Evolutionary conservation across 2,797 vertebrate species (phyloP), one percentile per base, ranked within the genome.

Genomic region (Clarias pachynema): DNA sequence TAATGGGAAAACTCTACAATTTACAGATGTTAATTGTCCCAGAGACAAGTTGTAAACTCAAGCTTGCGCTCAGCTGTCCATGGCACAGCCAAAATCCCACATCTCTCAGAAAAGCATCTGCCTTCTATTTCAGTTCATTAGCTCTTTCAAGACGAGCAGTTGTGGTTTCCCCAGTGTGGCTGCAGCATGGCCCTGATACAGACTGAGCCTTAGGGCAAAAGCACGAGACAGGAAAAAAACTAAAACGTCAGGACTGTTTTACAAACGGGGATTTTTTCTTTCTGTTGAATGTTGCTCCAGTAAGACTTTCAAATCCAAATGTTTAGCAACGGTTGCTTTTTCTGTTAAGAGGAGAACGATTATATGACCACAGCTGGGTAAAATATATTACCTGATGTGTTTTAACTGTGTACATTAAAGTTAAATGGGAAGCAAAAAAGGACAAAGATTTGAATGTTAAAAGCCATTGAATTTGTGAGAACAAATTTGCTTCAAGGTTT

Each of bases 351-450:
- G 29, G 22, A 62, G 77, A 79, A 70, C 57, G 5, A 15, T 83
- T 44, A 79, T 85, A 84, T 86, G 73, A 72, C 74, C 34, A 53
- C 60, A 80, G 84, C 81, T 82, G 69, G 85, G 89, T 93, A 91
- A 92, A 86, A 91, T 90, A 91, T 89, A 91, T 89, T 70, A 91
- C 93, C 85, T 89, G 90, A 91, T 88, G 91, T 89, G 93, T 91
- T 93, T 90, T 88, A 88, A 91, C 87, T 90, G 89, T 93, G 86
- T 89, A 81, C 87, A 90, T 91, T 89, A 91, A 88, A 92, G 84
- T 81, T 81, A 84, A 88, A 85, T 78, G 83, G 88, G 86, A 86
- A 83, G 87, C 89, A 87, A 60, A 82, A 66, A 80, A 57, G 79
- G 62, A 80, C 62, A 80, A 31, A 49, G 18, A 53, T 81, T 53